These are phyloP conservation scores for Natator depressus DNA, from an alignment of 2,113 vertebrate genomes.

Conservation along the genomic window DNA sequence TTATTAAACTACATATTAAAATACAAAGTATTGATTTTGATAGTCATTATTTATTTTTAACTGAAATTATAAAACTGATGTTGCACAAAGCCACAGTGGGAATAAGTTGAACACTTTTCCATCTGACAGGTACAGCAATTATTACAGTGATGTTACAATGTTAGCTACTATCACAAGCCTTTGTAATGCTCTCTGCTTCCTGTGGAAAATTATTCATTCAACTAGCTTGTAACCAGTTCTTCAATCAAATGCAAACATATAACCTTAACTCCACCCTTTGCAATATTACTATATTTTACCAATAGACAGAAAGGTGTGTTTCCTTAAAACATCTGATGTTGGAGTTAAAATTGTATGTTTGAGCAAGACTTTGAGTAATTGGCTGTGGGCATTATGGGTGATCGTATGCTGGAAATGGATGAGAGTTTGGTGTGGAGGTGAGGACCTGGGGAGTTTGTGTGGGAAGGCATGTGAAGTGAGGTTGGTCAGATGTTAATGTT, in stretches of 20 bases:
- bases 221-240: not conserved
- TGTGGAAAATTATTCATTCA: not conserved
- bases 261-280: not conserved
- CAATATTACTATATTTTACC: not conserved
- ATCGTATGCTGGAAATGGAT: not conserved
- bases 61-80: not conserved
- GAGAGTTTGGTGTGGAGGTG: not conserved
- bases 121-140: not conserved
- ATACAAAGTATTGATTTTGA: not conserved
- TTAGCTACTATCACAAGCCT: not conserved
- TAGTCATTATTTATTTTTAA: rapidly evolving
- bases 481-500: not conserved
- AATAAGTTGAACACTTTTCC: not conserved
- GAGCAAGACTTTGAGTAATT: not conserved
- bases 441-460: not conserved
- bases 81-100: not conserved
- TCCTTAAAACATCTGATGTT: not conserved
- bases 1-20: not conserved
- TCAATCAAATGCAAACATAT: not conserved
- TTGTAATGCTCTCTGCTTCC: not conserved
- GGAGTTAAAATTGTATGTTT: not conserved
- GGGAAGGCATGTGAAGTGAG: not conserved
- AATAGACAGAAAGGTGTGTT: not conserved
- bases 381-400: not conserved
- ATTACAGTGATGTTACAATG: not conserved